Percentiles rank a stretch among this genome's conserved stretches.
These are phyloP conservation scores for Euwallacea similis DNA, from an alignment of 1,140 invertebrate species.

Conservation along the genomic window DNA sequence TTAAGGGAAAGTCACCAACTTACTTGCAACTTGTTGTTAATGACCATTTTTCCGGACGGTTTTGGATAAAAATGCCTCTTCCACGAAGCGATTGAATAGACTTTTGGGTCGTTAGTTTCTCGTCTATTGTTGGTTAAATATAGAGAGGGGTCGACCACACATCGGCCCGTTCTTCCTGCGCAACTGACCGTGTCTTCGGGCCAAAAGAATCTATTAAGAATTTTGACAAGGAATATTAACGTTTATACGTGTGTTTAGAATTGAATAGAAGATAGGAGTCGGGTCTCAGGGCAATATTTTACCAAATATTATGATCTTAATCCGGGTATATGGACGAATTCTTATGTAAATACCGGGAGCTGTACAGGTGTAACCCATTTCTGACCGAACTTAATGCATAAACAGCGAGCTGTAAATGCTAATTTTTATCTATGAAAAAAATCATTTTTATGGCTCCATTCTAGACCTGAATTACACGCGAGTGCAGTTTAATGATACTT, in stretches of 20 bases:
- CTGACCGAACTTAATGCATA: no score
- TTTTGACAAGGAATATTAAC: constrained; percentile 24
- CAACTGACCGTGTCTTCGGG: constrained; percentile 29
- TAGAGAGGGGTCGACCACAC: constrained; percentile 34
- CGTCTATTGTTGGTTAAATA: constrained; percentile 33
- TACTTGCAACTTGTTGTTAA: constrained; percentile 2
- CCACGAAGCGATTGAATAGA: constrained; percentile 25
- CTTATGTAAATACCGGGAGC: no score
- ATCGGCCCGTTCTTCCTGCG: constrained; percentile 26
- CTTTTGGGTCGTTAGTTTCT: constrained; percentile 15
- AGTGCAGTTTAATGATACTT: background rate
- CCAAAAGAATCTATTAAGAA: constrained; percentile 22
- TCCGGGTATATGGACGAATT: background rate
- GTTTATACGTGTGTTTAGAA: background rate
- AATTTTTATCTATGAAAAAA: no score
- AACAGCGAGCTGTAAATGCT: no score
- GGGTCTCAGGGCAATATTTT: background rate
- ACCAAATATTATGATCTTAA: constrained; percentile 13
- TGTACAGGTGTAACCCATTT: no score
- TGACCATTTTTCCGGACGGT: constrained; percentile 13
- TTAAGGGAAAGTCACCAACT: no score
- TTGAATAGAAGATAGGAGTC: background rate
- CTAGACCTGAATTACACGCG: background rate
- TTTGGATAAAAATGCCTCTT: constrained; percentile 33
- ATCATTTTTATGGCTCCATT: background rate